Evolutionary conservation across 2,888 invertebrate genomes (phyloP), one percentile per base, ranked within the genome.

Genomic region (Lepidochrysops patricia): DNA sequence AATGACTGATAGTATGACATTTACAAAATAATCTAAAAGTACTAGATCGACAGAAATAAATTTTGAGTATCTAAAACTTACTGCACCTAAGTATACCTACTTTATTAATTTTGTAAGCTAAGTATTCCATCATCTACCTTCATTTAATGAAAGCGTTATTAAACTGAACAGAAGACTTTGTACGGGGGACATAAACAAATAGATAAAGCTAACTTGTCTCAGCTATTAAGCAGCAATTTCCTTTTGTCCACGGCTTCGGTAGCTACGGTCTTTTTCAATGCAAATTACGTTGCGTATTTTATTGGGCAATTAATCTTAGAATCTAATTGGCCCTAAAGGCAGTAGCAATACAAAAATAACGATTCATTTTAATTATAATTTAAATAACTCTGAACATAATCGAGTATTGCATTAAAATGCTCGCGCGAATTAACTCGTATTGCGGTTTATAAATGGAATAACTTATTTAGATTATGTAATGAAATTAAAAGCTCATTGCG

Each of bases 221-320:
- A 62, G 60, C 35, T 61, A 58, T 60, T 63, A 62, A 61, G 59
- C 60, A 60, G 62, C 32, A 60, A 64, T 57, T 62, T 54, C 48
- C 61, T 62, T 65, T 65, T 66, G 65, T 67, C 57, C 61, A 59
- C 57, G 62, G 62, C 63, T 63, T 60, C 58, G 62, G 66, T 62
- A 64, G 58, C 64, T 63, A 65, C 68, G 68, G 68, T 65, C 68
- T 66, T 68, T 68, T 66, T 66, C 66, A 68, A 69, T 67, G 68
- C 67, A 68, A 69, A 69, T 68, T 64, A 68, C 67, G 65, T 64
- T 67, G 66, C 68, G 65, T 65, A 64, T 67, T 73, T 74, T 69
- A 73, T 75, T 68, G 72, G 63, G 62, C 68, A 71, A 73, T 75
- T 75, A 76, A 70, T 71, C 64, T 67, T 67, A 67, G 65, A 62